Evolutionary conservation across 2,888 invertebrate genomes (phyloP), one percentile per base, ranked within the genome.

Genomic region (Habroteleia sp.): DNA sequence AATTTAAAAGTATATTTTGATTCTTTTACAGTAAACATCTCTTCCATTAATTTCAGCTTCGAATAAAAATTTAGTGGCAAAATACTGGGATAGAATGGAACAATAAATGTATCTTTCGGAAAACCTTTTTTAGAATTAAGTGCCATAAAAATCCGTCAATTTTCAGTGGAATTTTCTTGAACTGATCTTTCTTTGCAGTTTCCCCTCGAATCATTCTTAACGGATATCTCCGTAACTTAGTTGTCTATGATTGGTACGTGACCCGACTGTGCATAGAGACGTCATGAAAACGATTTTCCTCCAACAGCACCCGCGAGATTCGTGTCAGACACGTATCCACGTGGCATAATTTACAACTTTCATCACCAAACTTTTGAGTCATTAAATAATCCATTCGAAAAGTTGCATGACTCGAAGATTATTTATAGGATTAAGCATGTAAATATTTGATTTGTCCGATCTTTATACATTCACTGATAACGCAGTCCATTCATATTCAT

Each of bases 221-320:
- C 39, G 25, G 41, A 33, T 68, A 37, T 58, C 25, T 13, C 13
- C 23, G 66, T 68, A 48, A 68, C 66, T 68, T 48, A 31, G 44
- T 68, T 54, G 66, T 68, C 56, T 68, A 56, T 56, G 66, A 56
- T 58, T 58, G 56, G 66, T 46, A 48, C 66, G 66, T 68, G 56
- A 56, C 44, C 13, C 37, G 48, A 68, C 48, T 68, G 25, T 33
- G 17, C 17, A 8, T 8, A 10, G 0, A 56, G 25, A 31, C 17
- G 31, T 56, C 66, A 23, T 23, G 31, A n/a, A 52, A 58, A 27
- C 66, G 66, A 68, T 48, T 68, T 68, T 68, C 66, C 66, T 14
- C 37, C 44, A 46, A 29, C 39, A 31, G 29, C 46, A 33, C 41
- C 41, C 23, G 46, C 29, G 46, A 54, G 52, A 54, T 44, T 27